These are phyloP conservation scores for Sylvia borin DNA, from an alignment of 2,797 vertebrate genomes.

Conservation along the genomic window DNA sequence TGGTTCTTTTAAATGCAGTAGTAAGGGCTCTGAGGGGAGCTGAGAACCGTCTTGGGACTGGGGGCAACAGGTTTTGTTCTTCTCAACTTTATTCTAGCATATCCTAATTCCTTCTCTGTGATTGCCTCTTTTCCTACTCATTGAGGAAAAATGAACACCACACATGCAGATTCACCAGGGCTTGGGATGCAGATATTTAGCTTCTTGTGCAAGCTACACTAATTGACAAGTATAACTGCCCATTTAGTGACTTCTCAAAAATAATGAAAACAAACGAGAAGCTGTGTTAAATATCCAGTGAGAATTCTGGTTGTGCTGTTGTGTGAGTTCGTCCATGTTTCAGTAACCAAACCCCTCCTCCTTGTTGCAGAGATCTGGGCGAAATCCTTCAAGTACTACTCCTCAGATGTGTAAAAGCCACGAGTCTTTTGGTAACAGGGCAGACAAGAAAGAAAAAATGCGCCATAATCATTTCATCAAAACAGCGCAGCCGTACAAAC, in stretches of 20 bases:
- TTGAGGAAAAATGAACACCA: not conserved
- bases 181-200: not conserved
- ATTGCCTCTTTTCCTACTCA: not conserved
- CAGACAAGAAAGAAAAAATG: constrained; percentile 97
- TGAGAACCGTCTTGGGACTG: not conserved
- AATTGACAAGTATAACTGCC: not conserved
- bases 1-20: not conserved
- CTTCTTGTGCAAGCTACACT: not conserved
- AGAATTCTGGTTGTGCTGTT: not conserved
- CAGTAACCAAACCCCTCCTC: not conserved
- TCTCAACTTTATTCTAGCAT: not conserved
- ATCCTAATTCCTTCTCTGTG: not conserved
- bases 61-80: not conserved
- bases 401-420: constrained; percentile 91
- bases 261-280: not conserved
- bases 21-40: not conserved
- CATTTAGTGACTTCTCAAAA: not conserved
- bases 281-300: not conserved
- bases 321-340: not conserved
- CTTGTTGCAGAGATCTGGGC: constrained; percentile 86
- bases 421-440: constrained; percentile 93
- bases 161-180: not conserved
- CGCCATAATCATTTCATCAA: constrained; percentile 99
- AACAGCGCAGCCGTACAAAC: constrained; percentile 98
- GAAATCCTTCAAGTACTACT: constrained; percentile 84